phyloP scores from a whole-genome alignment of 1,140 invertebrate species.

The Drosophila bocki region DNA sequence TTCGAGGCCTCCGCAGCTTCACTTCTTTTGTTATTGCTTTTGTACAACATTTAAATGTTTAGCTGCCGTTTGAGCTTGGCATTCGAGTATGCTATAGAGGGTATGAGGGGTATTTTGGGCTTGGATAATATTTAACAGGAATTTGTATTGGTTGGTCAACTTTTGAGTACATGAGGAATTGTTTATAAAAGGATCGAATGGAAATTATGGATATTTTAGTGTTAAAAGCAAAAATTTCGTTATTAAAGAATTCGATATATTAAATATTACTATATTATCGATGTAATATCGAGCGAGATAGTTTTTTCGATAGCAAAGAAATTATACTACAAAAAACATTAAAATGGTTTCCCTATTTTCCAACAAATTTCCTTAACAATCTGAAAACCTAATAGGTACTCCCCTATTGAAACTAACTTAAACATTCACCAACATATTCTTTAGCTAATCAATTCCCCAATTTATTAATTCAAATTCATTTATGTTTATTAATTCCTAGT shows the following conservation, averaged over 20 bases:
- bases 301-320: too few relatives aligned
- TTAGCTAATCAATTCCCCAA: background rate
- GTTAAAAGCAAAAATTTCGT: too few relatives aligned
- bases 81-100: slow-evolving; percentile 18
- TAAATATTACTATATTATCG: too few relatives aligned
- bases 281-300: too few relatives aligned
- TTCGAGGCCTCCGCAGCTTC: slow-evolving; percentile 29
- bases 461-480: slow-evolving; percentile 11
- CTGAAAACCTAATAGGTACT: background rate
- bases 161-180: too few relatives aligned
- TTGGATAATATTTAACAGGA: background rate
- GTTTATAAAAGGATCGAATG: too few relatives aligned
- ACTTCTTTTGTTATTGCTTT: slow-evolving; percentile 76
- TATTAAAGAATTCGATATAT: too few relatives aligned
- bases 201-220: background rate
- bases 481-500: slow-evolving; percentile 16
- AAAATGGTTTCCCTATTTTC: background rate
- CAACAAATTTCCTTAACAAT: background rate
- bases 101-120: background rate
- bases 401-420: too few relatives aligned
- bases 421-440: background rate
- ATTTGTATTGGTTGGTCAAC: background rate
- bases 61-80: slow-evolving; percentile 74
- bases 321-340: background rate
- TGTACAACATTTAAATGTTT: slow-evolving; percentile 83